Base-by-base conservation (phyloP, 2,797 vertebrate genomes). In the Tapera naevia region DNA sequence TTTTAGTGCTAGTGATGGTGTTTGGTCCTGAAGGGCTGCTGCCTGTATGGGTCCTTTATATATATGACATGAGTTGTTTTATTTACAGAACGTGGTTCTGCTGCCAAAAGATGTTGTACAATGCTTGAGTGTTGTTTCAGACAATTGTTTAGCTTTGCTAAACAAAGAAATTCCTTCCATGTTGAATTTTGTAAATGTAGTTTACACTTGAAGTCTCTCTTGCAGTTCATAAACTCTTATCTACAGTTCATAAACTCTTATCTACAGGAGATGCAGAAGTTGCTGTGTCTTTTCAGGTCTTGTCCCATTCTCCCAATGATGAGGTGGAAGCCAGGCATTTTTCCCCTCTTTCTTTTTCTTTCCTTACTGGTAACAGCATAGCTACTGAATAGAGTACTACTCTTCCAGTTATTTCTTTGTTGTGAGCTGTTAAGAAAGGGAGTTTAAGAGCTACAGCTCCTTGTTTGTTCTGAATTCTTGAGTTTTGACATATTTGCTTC, bases 401-500 rank as follows among this genome's bases (percentile, higher is more conserved):
- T 69, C 58, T 92, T n/a, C 22, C 50, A 51, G 28, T 50, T 33
- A 5, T 11, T 66, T 51, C 37, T 66, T 73, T 56, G 35, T 39
- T 46, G 60, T 33, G 39, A 87, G 19, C 46, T 80, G 16, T 37
- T 66, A 32, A 58, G 50, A 35, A 27, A 73, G 22, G 30, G 66
- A 81, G 13, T 81, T 88, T 37, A 32, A 11, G 8, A 79, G 5
- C 37, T 57, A 5, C 4, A 16, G 28, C 46, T 72, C 37, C n/a
- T 39, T 73, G 27, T 56, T 76, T 91, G 22, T 53, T 94, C 17
- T 24, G 19, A 71, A 57, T 83, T 43, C 48, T n/a, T 13, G 28
- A 76, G 43, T 67, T 92, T 76, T 87, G 45, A 53, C 43, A 30
- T 22, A 28, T 84, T 93, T 82, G 64, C 94, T 89, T 81, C 80